phyloP scores from a whole-genome alignment of 2,113 vertebrate genomes.

The Spheniscus mendiculus region DNA sequence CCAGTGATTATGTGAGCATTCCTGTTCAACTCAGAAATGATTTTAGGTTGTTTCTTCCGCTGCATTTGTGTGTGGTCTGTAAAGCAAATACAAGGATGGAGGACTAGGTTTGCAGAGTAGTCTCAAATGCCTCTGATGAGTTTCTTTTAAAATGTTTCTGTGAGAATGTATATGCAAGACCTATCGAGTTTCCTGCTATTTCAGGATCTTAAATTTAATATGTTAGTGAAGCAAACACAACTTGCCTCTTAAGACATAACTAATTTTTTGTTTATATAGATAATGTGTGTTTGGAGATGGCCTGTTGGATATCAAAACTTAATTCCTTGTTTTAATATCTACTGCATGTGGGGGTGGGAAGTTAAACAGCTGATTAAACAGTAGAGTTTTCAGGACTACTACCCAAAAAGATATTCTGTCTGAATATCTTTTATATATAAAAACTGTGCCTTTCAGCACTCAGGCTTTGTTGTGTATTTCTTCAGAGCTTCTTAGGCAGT shows the following conservation, averaged over 20 bases:
- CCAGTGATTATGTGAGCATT: constrained; percentile 22
- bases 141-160: neutral
- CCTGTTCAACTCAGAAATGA: constrained; percentile 3
- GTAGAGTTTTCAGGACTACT: neutral
- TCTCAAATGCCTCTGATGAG: neutral
- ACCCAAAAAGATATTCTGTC: neutral
- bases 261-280: neutral
- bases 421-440: too few relatives aligned
- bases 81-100: neutral
- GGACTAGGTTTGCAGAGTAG: neutral
- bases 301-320: neutral
- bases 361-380: neutral
- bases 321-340: neutral
- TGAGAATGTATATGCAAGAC: neutral
- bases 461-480: neutral
- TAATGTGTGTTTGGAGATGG: neutral
- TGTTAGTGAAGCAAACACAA: neutral
- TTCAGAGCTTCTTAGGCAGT: neutral
- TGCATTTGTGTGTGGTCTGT: constrained; percentile 15
- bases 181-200: neutral
- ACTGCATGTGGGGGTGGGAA: neutral
- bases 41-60: neutral
- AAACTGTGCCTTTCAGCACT: neutral
- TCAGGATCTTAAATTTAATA: neutral
- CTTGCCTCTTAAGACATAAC: neutral